phyloP scores from a whole-genome alignment of 2,113 vertebrate species.

The Saguinus imperator region DNA sequence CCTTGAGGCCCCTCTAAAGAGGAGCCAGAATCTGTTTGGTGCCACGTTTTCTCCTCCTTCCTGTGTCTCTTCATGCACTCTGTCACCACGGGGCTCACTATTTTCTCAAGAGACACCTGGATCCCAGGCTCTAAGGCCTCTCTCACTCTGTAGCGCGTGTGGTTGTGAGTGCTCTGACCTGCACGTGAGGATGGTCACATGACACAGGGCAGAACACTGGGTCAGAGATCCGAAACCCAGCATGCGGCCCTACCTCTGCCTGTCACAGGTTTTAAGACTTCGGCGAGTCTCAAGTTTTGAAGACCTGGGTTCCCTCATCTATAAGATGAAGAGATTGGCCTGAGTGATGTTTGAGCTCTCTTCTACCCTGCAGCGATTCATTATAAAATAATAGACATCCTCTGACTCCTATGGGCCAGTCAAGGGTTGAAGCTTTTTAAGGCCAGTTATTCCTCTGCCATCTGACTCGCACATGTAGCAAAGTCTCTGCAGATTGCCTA shows the following conservation, averaged over 20 bases:
- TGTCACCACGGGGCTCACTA: too few relatives aligned
- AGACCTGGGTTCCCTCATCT: background rate
- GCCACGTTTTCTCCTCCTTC: background rate
- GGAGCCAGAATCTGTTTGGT: background rate
- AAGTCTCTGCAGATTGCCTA: background rate
- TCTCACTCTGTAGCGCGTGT: rapidly evolving
- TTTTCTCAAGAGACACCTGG: background rate
- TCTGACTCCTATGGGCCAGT: rapidly evolving
- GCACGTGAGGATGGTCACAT: background rate
- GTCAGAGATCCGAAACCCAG: background rate
- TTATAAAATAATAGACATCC: too few relatives aligned
- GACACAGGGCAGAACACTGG: background rate
- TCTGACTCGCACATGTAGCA: background rate
- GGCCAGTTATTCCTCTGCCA: background rate
- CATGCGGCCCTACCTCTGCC: background rate
- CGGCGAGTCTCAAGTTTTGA: background rate
- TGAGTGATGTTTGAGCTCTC: background rate
- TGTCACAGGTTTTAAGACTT: background rate
- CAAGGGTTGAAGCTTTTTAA: background rate
- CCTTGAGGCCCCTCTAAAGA: rapidly evolving
- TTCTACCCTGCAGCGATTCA: background rate
- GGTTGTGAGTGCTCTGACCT: background rate
- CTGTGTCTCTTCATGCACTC: background rate
- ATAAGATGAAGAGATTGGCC: background rate
- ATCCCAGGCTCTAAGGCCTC: background rate